These are phyloP conservation scores for Cheilosia soror DNA, from an alignment of 2,888 invertebrate genomes.

Conservation along the genomic window DNA sequence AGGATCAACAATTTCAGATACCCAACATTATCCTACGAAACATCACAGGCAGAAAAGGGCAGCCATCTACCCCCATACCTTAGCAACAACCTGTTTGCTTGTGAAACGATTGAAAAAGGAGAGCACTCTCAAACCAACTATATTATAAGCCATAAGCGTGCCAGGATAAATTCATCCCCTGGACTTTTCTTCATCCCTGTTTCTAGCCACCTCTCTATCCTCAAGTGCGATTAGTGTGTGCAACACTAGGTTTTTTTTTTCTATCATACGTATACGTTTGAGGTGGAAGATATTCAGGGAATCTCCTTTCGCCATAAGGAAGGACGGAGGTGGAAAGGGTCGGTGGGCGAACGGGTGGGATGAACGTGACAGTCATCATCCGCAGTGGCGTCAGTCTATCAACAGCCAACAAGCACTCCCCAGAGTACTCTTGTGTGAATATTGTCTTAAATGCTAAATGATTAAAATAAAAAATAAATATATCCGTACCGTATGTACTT, in stretches of 20 bases:
- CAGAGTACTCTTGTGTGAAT: constrained; percentile 34
- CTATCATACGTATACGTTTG: constrained; percentile 6
- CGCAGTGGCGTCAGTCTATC: constrained; percentile 38
- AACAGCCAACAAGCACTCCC: constrained; percentile 46
- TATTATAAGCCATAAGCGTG: constrained; percentile 64
- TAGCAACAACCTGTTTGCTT: constrained; percentile 67
- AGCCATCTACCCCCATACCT: constrained; percentile 36
- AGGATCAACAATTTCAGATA: constrained; percentile 62
- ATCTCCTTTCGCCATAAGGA: constrained; percentile 8
- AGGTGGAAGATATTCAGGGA: constrained; percentile 37
- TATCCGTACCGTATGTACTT: constrained; percentile 19
- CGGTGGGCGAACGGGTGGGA: background rate
- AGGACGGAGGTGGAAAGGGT: constrained; percentile 3
- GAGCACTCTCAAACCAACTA: constrained; percentile 49
- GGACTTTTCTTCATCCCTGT: constrained; percentile 59
- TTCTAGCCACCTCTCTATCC: constrained; percentile 33
- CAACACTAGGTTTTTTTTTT: constrained; percentile 44
- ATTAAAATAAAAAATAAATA: constrained; percentile 21
- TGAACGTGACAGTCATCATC: constrained; percentile 64
- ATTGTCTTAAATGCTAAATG: constrained; percentile 46
- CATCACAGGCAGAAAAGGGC: constrained; percentile 50
- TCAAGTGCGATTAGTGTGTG: constrained; percentile 64
- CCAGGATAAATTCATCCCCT: constrained; percentile 59
- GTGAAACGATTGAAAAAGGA: constrained; percentile 65
- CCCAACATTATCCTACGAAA: constrained; percentile 59